Base-by-base conservation (phyloP, 2,888 invertebrate genomes). In the Endotricha flammealis region DNA sequence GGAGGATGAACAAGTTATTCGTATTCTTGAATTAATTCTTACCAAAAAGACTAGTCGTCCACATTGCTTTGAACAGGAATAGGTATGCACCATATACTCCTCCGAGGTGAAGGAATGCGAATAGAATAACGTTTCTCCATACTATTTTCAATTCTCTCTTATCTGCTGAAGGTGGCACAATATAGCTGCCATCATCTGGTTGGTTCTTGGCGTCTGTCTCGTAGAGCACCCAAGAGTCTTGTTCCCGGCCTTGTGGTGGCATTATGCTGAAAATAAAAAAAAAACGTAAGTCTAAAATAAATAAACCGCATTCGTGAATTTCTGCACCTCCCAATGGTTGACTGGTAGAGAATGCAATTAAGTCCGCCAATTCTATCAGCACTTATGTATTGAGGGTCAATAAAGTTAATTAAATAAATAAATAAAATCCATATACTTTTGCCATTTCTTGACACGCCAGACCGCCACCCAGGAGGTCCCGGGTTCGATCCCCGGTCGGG, bases 61-160 rank as follows among this genome's bases (percentile, higher is more conserved):
- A 86, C 87, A 91, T 92, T 2, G 93, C 93, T 24, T 92, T 90
- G n/a, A 91, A 89, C 8, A 95, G 65, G 62, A 91, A 85, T 3
- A 94, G 81, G 66, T 91, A 95, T 0, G 90, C 67, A 17, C 95
- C 95, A 55, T 94, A 95, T 0, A 94, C 47, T 1, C 92, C 92
- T 1, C 90, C 91, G 22, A 89, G 16, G 61, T 96, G 95, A 32
- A 95, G 87, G 42, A 91, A 88, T 0, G 76, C 74, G 65, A 95
- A 94, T 1, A 93, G 80, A 1, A 91, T 78, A 11, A 95, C 92
- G 59, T 95, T 96, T 48, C 93, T 88, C 95, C 95, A 96, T 0
- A 96, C 95, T 23, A 95, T 82, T 52, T 88, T 68, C 46, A 88
- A 57, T 55, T 86, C 82, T 35, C 90, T 80, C 46, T 88, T 87